Evolutionary conservation across 2,797 vertebrate species (phyloP), one percentile per base, ranked within the genome.

Genomic region (Fistularia tabacaria): DNA sequence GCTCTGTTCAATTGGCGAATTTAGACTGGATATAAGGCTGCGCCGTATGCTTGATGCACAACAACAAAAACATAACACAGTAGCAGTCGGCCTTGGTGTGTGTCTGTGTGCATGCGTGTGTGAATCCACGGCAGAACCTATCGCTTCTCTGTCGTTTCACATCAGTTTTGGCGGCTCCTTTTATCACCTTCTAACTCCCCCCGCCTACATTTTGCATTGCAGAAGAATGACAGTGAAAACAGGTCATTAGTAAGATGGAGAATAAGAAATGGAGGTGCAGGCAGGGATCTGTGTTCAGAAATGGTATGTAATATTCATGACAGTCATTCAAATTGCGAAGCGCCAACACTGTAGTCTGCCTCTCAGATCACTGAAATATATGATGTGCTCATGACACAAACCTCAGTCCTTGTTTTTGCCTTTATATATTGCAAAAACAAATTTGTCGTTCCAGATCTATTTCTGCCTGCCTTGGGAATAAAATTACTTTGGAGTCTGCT

Each of bases 191-290:
- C 59, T 42, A 49, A 48, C 43, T 14, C 14, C 6, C 64, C 64
- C 54, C 75, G 67, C 61, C 72, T 79, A 74, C 74, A 66, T 73
- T 74, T 79, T 59, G 49, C 57, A 58, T 78, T 71, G 75, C 71
- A 54, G 74, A 77, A 81, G 80, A 82, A 78, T 73, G 80, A 81
- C 69, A 72, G 77, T 69, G 78, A 88, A 91, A 89, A 86, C 84
- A 82, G 88, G 85, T 89, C 87, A 89, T 89, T 91, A 90, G 82
- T 76, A 76, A 86, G 69, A 83, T 37, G 40, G 67, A 64, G 78
- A 83, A 70, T 54, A 73, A 63, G 79, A 68, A 69, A 74, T 63
- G 57, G 68, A 72, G 66, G 70, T 72, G 66, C 62, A 66, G 76
- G 64, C 69, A 69, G 85, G 62, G 74, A 73, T 81, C 63, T 81